These are phyloP conservation scores for Embiotoca jacksoni DNA, from an alignment of 2,113 vertebrate species.

Conservation along the genomic window DNA sequence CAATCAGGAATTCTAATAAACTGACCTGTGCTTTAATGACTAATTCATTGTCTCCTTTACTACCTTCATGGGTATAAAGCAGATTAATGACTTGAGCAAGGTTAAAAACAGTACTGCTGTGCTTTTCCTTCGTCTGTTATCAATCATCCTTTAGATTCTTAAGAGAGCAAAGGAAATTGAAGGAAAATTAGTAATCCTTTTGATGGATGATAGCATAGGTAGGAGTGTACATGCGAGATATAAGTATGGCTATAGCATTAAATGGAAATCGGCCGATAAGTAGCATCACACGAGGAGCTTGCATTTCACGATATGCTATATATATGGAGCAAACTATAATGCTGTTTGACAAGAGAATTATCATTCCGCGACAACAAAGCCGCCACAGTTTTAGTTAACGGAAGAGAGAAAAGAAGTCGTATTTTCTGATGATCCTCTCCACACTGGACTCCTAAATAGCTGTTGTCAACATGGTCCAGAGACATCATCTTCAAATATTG, in stretches of 20 bases:
- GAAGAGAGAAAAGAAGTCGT: constrained; percentile 2
- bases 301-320: constrained; percentile 37
- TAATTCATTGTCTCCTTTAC: constrained; percentile 88
- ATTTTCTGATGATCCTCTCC: constrained; percentile 44
- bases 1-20: constrained; percentile 87
- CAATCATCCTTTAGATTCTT: constrained; percentile 86
- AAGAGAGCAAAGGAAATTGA: constrained; percentile 82
- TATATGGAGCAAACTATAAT: constrained; percentile 47
- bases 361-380: constrained; percentile 39
- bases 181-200: constrained; percentile 83
- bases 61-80: constrained; percentile 85
- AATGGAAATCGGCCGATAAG: constrained; percentile 57
- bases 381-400: constrained; percentile 35
- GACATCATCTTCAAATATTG: constrained; percentile 33
- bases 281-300: constrained; percentile 42
- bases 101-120: constrained; percentile 86
- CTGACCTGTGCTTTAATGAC: constrained; percentile 86
- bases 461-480: constrained; percentile 46
- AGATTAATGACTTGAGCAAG: constrained; percentile 87
- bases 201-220: constrained; percentile 80
- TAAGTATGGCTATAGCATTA: constrained; percentile 63
- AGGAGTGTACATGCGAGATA: constrained; percentile 65
- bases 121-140: constrained; percentile 83
- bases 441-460: constrained; percentile 32
- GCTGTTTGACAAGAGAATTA: constrained; percentile 53